Conservation (phyloP, 2,113 vertebrate species). For the Terrapene triunguis region DNA sequence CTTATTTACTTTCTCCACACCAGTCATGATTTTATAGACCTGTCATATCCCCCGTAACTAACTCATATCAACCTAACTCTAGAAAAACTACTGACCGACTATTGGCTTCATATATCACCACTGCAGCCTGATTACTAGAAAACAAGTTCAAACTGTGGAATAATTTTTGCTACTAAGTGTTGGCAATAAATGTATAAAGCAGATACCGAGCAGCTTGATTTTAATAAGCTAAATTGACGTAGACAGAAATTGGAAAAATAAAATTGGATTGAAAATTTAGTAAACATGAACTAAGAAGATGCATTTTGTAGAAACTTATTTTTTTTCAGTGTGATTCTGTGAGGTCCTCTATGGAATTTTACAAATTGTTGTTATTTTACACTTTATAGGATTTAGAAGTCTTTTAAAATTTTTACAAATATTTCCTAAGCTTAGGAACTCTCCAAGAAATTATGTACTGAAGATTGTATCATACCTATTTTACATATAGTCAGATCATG, state of each 20-base stretch:
- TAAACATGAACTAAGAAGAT: neutral
- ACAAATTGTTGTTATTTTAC: neutral
- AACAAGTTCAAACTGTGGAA: neutral
- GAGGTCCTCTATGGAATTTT: neutral
- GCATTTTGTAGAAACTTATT: accelerated
- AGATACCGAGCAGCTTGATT: neutral
- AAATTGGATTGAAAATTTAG: neutral
- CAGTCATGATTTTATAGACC: too few species aligned
- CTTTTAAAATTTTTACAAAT: neutral
- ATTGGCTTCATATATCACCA: neutral
- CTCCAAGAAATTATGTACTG: neutral
- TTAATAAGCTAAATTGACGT: neutral
- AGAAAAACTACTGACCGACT: neutral
- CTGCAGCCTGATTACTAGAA: neutral
- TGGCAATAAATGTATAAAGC: constrained; percentile 12
- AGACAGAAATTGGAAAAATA: neutral
- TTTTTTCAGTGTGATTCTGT: neutral
- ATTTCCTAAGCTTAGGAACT: neutral
- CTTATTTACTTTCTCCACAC: too few species aligned
- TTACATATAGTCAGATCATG: neutral
- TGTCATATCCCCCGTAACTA: too few species aligned
- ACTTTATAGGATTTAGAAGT: neutral
- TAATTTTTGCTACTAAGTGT: neutral
- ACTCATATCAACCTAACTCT: neutral
- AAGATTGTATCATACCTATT: neutral